Percentiles rank a stretch among this genome's conserved stretches.
These are phyloP conservation scores for Prosapia bicincta DNA, from an alignment of 2,888 invertebrate genomes.

Conservation along the genomic window DNA sequence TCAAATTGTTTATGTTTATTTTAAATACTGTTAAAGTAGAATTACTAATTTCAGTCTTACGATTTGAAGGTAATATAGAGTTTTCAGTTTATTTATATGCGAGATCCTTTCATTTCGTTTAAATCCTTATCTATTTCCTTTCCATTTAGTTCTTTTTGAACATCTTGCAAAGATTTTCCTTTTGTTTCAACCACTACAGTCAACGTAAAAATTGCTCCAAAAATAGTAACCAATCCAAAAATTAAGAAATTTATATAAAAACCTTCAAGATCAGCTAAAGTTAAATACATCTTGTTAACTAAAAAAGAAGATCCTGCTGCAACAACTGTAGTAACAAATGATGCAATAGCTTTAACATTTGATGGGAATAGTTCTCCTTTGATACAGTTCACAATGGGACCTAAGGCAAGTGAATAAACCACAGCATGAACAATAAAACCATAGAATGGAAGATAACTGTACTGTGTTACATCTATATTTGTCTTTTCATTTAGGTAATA, in stretches of 20 bases:
- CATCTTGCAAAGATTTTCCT: too few relatives aligned
- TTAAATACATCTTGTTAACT: conserved; percentile 57
- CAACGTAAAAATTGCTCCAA: background rate
- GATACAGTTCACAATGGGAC: conserved; percentile 59
- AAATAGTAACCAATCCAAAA: background rate
- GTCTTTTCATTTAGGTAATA: conserved; percentile 29
- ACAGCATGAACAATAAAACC: conserved; percentile 59
- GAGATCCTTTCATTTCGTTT: background rate
- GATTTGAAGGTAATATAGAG: too few relatives aligned
- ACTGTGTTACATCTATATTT: conserved; percentile 24
- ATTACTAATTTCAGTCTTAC: too few relatives aligned
- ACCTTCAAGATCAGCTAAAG: background rate
- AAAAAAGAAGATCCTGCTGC: conserved; percentile 55
- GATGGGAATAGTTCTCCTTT: conserved; percentile 62
- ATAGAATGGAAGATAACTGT: conserved; percentile 43
- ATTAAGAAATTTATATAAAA: background rate
- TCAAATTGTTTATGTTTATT: too few relatives aligned
- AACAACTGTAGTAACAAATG: conserved; percentile 55
- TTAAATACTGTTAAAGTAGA: too few relatives aligned
- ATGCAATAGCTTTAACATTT: conserved; percentile 59
- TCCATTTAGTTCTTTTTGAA: background rate
- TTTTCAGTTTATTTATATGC: too few relatives aligned
- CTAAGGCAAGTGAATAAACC: conserved; percentile 56
- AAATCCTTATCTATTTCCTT: background rate
- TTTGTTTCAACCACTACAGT: background rate